Base-by-base conservation (phyloP, 30 jellyfish, hydroid and myxozoan genomes). In the Rhopilema esculentum region DNA sequence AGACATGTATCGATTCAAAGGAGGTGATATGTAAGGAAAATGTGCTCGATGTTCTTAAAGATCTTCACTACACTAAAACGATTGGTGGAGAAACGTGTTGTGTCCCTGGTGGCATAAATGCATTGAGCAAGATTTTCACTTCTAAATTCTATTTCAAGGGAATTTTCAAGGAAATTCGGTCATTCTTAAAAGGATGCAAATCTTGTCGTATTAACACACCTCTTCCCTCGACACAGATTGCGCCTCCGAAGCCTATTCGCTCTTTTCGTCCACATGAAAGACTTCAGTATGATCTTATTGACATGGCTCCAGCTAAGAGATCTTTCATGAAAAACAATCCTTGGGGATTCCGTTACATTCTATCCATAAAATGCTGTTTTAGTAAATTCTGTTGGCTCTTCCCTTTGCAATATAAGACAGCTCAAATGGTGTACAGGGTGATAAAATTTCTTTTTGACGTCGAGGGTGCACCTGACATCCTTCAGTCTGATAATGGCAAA, bases 221-320 rank as follows among this genome's bases (percentile, higher is more conserved):
- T 23, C 29, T 72, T 6, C 83, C 83, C 8, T 9, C 29, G 52
- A 28, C 83, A 16, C 83, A 72, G 9, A 16, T 18, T 31, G 30
- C 68, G 8, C 83, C 83, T 31, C 83, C 83, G 17, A 27, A 72
- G 66, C 83, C 83, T 23, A 72, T 31, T 6, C 9, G 83, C 20
- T 72, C 83, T 7, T 27, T 7, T 31, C 68, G 52, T 17, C 83
- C 83, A 28, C 83, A 72, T 48, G 68, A 72, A 9, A 19, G 83
- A 9, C 30, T 27, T 23, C 83, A 72, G 52, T 72, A 72, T 72
- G 83, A 72, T 23, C 83, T 72, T 18, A 22, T 72, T 27, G 83
- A 72, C 66, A 8, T 72, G 83, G 83, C 83, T 0, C 66, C 68
- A 20, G 22, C 15, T 7, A 67, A 22, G 49, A 15, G 66, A 67